phyloP scores from a whole-genome alignment of 2,888 invertebrate genomes.

The Mesorhabditis belari region DNA sequence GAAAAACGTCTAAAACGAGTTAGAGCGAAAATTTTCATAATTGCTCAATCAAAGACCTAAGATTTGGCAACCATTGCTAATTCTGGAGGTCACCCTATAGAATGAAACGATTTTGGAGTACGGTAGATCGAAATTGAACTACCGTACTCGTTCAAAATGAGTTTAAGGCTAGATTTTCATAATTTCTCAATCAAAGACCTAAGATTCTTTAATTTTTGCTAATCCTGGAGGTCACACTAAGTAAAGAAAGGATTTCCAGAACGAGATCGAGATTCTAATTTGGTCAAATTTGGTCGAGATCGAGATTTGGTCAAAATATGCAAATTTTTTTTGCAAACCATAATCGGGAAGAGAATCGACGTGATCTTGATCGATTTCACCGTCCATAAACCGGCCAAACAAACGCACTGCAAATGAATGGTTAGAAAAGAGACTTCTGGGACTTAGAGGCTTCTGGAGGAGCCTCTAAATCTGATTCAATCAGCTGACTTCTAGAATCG shows the following conservation, averaged over 20 bases:
- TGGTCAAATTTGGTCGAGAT: neutral
- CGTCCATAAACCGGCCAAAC: constrained; percentile 78
- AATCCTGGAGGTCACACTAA: neutral
- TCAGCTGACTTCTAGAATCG: too few relatives aligned
- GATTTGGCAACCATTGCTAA: too few relatives aligned
- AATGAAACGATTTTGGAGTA: neutral
- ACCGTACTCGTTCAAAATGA: too few relatives aligned
- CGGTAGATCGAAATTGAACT: too few relatives aligned
- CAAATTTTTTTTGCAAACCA: constrained; percentile 68
- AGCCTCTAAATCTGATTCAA: neutral
- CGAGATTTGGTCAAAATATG: too few relatives aligned
- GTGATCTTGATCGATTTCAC: constrained; percentile 86
- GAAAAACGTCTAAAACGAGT: neutral
- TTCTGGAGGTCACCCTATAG: neutral
- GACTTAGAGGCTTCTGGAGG: neutral
- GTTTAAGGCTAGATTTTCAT: too few relatives aligned
- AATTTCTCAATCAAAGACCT: neutral
- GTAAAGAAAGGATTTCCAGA: neutral
- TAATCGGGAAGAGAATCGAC: constrained; percentile 89
- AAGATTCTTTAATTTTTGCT: neutral
- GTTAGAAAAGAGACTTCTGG: neutral
- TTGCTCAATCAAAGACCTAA: too few relatives aligned
- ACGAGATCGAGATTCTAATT: neutral
- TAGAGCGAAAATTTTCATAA: neutral
- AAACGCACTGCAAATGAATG: constrained; percentile 66